phyloP scores from a whole-genome alignment of 1,140 invertebrate genomes.

The Zaprionus nigranus region DNA sequence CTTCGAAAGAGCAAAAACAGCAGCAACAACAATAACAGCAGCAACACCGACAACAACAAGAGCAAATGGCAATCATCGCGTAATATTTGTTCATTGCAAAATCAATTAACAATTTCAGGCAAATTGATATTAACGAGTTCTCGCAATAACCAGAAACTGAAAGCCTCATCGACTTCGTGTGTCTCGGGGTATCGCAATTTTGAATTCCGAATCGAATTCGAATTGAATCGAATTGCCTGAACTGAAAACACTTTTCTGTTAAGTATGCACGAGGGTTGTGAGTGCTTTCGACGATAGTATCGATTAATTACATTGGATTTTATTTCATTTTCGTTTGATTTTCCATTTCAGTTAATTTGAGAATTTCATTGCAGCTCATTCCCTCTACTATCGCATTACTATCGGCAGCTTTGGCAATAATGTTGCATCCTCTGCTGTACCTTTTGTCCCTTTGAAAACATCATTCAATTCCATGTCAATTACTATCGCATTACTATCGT shows the following conservation, averaged over 20 bases:
- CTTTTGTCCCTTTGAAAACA: background rate
- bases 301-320: background rate
- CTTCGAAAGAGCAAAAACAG: conserved; percentile 33
- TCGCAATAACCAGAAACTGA: conserved; percentile 67
- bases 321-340: background rate
- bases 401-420: background rate
- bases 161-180: conserved; percentile 23
- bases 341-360: background rate
- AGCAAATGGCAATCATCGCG: conserved; percentile 62
- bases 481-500: background rate
- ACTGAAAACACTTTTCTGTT: conserved; percentile 51
- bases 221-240: conserved; percentile 34
- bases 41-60: conserved; percentile 9
- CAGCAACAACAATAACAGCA: conserved; percentile 19
- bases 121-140: conserved; percentile 84
- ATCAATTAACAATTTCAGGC: conserved; percentile 82
- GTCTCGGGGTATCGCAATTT: conserved; percentile 29
- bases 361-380: background rate
- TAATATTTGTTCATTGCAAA: conserved; percentile 83
- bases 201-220: conserved; percentile 40
- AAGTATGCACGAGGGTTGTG: conserved; percentile 1
- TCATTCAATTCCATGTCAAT: background rate
- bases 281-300: background rate
- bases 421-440: too few relatives aligned
- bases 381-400: background rate